Evolutionary conservation across 2,113 vertebrate species (phyloP).

Genomic region (Leiothrix lutea): DNA sequence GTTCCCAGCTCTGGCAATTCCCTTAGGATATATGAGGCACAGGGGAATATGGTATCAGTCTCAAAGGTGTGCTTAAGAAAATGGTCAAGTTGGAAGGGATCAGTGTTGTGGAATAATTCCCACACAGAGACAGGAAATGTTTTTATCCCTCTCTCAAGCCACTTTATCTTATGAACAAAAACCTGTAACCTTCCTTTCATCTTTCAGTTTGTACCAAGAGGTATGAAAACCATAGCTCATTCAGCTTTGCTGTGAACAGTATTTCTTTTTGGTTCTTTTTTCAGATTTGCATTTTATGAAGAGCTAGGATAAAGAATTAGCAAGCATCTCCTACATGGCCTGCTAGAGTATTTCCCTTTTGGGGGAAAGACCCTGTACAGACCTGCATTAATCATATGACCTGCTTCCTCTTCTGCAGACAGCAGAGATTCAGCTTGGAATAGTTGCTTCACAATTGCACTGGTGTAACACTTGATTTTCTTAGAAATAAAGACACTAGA

Average conservation of each 20-base stretch:
- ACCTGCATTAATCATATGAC: accelerated
- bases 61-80: not conserved
- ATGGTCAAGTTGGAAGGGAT: not conserved
- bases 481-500: not conserved
- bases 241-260: not conserved
- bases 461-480: not conserved
- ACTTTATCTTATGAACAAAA: not conserved
- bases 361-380: accelerated
- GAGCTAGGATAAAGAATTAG: not conserved
- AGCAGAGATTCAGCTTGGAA: not conserved
- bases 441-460: not conserved
- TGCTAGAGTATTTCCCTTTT: not conserved
- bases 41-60: not conserved
- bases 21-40: not conserved
- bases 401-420: not conserved
- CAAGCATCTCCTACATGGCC: not conserved
- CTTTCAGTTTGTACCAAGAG: not conserved
- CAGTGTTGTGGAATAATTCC: not conserved
- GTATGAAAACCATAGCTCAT: not conserved
- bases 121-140: not conserved
- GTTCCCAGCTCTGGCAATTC: not conserved
- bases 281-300: not conserved
- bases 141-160: not conserved
- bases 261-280: not conserved
- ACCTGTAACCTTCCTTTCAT: not conserved